These are phyloP conservation scores for Rhagium mordax DNA, from an alignment of 2,888 invertebrate genomes.

Conservation along the genomic window DNA sequence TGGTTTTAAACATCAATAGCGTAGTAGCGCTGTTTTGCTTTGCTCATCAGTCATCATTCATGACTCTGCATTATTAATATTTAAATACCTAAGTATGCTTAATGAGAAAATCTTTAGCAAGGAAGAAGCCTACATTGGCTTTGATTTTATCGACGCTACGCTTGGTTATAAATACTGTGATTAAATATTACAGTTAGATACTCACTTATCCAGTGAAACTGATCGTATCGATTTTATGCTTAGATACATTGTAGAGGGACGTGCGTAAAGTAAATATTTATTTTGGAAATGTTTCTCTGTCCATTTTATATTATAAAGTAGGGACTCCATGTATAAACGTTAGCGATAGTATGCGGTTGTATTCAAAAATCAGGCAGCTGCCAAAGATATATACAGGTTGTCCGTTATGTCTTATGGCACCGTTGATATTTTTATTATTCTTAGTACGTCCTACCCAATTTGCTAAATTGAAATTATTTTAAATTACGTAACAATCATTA, in stretches of 20 bases:
- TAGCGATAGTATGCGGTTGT: neutral
- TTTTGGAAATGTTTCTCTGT: slow-evolving; percentile 68
- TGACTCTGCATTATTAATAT: neutral
- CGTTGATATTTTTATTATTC: too few relatives aligned
- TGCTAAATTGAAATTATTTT: too few relatives aligned
- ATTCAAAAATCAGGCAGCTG: neutral
- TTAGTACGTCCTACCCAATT: too few relatives aligned
- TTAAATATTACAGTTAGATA: neutral
- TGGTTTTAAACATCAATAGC: too few relatives aligned
- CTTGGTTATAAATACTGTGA: too few relatives aligned
- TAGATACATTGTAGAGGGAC: slow-evolving; percentile 24
- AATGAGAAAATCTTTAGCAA: neutral
- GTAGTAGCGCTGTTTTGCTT: neutral
- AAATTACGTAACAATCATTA: too few relatives aligned
- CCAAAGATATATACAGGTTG: neutral
- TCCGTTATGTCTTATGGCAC: too few relatives aligned
- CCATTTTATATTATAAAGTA: slow-evolving; percentile 64
- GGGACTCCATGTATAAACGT: slow-evolving; percentile 65
- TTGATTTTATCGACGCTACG: too few relatives aligned
- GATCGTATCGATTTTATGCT: slow-evolving; percentile 27
- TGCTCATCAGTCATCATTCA: neutral
- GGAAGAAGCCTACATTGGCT: neutral
- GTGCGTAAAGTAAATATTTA: slow-evolving; percentile 67
- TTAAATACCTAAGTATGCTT: neutral
- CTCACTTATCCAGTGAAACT: neutral